Evolutionary conservation across 1,140 invertebrate genomes (phyloP), one percentile per base, ranked within the genome.

Genomic region (Zaprionus vittiger): DNA sequence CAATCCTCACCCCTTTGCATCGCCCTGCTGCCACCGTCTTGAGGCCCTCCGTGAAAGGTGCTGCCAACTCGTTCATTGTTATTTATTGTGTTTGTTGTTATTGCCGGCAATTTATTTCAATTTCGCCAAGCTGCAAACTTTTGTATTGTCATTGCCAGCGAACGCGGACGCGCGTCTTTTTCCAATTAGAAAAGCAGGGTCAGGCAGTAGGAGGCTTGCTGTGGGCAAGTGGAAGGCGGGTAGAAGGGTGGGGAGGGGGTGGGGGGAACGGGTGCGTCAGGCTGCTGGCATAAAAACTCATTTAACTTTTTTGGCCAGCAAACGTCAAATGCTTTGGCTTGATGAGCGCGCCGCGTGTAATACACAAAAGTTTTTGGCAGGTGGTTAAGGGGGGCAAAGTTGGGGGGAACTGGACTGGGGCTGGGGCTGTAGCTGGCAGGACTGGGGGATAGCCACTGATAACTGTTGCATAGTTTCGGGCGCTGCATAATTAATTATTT

Each of bases 71-170:
- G 78, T 91, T 91, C 83, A 79, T 87, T 83, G 87, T 91, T 91
- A 87, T 91, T 91, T 91, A 91, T 91, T 85, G 73, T 79, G 73
- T 85, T 84, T 91, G 81, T 91, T 89, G 81, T 82, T 89, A 80
- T 90, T 83, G 82, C 76, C 65, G 77, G 77, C 90, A 91, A 91
- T 91, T 91, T 91, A 91, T 91, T 91, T 91, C 90, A 91, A 91
- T 91, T 91, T 91, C 73, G 69, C 28, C 66, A 61, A 81, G 79
- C 83, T 77, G 79, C 63, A 85, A 89, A 89, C 73, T 90, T 89
- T 85, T 90, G 85, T 90, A 90, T 89, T 89, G 85, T 89, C 85
- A 90, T 90, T 89, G 85, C 52, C 78, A 78, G 63, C 22, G 41
- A 64, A 52, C 26, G 54, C 59, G 68, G 63, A 67, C 64, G 79